phyloP scores from a whole-genome alignment of 2,888 invertebrate genomes.

The Chaetoderma sp. region DNA sequence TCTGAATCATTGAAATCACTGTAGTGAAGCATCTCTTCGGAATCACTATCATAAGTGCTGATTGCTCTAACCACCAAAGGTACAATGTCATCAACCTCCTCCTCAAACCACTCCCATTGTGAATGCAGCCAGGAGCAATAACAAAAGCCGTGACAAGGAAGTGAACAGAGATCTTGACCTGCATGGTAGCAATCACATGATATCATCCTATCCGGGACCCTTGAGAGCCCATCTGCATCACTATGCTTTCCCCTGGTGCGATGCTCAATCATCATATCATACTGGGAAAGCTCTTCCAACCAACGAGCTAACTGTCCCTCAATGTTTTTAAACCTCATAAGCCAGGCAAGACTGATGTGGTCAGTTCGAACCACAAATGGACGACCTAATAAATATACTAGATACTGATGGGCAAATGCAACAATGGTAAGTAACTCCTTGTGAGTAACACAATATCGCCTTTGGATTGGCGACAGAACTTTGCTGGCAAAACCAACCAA shows the following conservation, averaged over 20 bases:
- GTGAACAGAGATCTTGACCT: no score
- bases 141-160: neutral
- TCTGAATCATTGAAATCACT: no score
- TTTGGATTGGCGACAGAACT: conserved; percentile 24
- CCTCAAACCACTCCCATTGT: no score
- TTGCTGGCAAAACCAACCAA: conserved; percentile 27
- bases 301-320: conserved; percentile 16
- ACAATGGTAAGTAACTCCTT: conserved; percentile 17
- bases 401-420: conserved; percentile 1
- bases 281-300: conserved; percentile 13
- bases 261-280: conserved; percentile 20
- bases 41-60: no score
- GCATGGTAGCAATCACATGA: no score
- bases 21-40: no score
- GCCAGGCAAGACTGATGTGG: conserved; percentile 23
- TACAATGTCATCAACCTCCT: no score
- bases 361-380: conserved; percentile 24
- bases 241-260: conserved; percentile 6
- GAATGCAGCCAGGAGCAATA: neutral
- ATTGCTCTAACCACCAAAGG: no score
- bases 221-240: conserved; percentile 21
- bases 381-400: conserved; percentile 23
- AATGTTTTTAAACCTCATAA: conserved; percentile 8
- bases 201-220: neutral
- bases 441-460: conserved; percentile 20